Base-by-base conservation (phyloP, 2,797 vertebrate species). In the Echiichthys vipera region DNA sequence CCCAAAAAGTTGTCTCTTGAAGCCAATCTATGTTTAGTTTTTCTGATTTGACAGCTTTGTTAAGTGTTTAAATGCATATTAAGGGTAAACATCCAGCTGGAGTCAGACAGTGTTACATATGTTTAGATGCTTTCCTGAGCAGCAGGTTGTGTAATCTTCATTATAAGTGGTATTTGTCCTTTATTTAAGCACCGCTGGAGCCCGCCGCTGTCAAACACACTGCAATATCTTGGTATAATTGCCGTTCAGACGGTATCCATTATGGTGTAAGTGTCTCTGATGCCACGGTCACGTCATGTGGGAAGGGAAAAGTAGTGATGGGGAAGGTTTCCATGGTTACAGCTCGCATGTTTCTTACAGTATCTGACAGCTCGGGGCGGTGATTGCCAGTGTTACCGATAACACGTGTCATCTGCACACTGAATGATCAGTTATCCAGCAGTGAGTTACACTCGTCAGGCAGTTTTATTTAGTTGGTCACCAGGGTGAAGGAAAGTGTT, bases 291-390 rank as follows among this genome's bases (percentile, higher is more conserved):
- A 36, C 18, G 27, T 82, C 71, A 77, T 22, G 45, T 22, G 13
- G 30, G 29, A 43, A 43, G n/a, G 53, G 43, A 49, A 51, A 54
- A 30, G 24, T 5, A 64, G 29, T 12, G 55, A 61, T 74, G 53
- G 53, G 45, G 73, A 34, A 56, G 12, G 82, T 83, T 77, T 65
- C 82, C 71, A 86, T 82, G 77, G 85, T 62, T 66, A 80, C 85
- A 10, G n/a, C 56, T 25, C 2, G 24, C 43, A 61, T 74, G 64
- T 77, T 81, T 77, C 78, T n/a, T 18, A 65, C 71, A 78, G 63
- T 74, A 57, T 65, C 25, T n/a, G 59, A 59, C 40, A 34, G 4
- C 55, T 25, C 10, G 7, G 24, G 50, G 43, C 4, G 7, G 39
- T 14, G 57, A 71, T 53, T 51, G 37, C 42, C 59, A 37, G 56